Conservation (phyloP, 2,888 invertebrate genomes). For the Heliconius aoede region DNA sequence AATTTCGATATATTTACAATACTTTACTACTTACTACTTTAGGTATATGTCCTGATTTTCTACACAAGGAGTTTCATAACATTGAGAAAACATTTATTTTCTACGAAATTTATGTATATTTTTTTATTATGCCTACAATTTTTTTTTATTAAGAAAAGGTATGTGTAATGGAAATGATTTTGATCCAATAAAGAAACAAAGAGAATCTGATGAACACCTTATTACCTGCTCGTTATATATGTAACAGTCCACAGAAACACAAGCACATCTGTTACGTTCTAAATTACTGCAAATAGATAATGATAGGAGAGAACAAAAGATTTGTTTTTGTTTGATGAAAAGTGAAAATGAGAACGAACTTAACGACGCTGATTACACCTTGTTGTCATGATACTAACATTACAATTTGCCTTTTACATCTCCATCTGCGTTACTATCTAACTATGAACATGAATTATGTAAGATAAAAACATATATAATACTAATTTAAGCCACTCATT, state of each 20-base stretch:
- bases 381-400: conserved; percentile 8
- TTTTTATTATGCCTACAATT: too few species aligned
- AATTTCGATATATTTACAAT: not conserved
- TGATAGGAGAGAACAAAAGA: conserved; percentile 28
- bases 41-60: too few species aligned
- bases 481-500: not conserved
- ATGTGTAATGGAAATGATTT: conserved; percentile 28
- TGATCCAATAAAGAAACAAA: conserved; percentile 36
- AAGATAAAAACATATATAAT: not conserved
- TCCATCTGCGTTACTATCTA: conserved; percentile 19
- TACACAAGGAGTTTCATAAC: not conserved
- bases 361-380: conserved; percentile 13
- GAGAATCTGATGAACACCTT: conserved; percentile 23
- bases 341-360: conserved; percentile 31
- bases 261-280: conserved; percentile 53
- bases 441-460: conserved; percentile 12
- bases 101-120: too few species aligned
- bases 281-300: conserved; percentile 45
- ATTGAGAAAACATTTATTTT: too few species aligned
- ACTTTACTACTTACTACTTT: not conserved
- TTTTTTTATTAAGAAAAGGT: not conserved
- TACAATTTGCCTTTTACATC: conserved; percentile 23
- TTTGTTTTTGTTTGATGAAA: conserved; percentile 25
- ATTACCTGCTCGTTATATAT: conserved; percentile 38
- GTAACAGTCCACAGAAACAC: conserved; percentile 46